Evolutionary conservation across 2,888 invertebrate species (phyloP).

Genomic region (Bellardia pandia): DNA sequence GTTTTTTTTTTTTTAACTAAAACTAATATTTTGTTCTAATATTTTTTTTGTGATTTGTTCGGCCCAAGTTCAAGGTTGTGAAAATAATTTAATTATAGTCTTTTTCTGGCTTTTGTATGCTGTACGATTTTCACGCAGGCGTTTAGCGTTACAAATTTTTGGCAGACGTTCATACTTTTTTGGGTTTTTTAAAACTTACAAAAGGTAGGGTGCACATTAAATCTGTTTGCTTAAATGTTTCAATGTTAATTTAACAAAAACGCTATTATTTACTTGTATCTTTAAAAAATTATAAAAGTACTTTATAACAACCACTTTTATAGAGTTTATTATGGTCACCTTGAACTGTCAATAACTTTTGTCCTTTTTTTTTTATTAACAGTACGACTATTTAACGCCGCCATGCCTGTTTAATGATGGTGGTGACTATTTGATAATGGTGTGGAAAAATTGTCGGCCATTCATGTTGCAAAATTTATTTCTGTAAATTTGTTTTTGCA

Average conservation of each 20-base stretch:
- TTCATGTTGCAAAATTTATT: conserved; percentile 35
- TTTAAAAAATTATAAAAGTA: no score
- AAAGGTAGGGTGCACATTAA: no score
- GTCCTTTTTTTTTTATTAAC: not conserved
- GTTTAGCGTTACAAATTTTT: conserved; percentile 65
- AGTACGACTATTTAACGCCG: not conserved
- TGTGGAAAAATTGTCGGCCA: conserved; percentile 57
- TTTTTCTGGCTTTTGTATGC: not conserved
- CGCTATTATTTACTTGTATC: no score
- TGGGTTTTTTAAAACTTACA: no score
- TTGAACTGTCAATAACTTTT: not conserved
- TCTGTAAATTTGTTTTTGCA: conserved; percentile 30
- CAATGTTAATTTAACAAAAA: no score
- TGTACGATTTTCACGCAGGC: conserved; percentile 37
- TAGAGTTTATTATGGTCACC: not conserved
- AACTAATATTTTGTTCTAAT: conserved; percentile 7
- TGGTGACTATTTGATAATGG: conserved; percentile 51
- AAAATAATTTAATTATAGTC: conserved; percentile 22
- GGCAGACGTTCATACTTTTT: conserved; percentile 59
- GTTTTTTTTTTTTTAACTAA: not conserved
- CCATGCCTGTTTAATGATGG: conserved; percentile 33
- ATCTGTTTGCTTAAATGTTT: no score
- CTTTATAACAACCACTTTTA: not conserved
- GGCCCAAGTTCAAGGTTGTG: conserved; percentile 68
- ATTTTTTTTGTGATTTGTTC: conserved; percentile 25